Evolutionary conservation across 2,113 vertebrate species (phyloP).

Genomic region (Entomyzon cyanotis): DNA sequence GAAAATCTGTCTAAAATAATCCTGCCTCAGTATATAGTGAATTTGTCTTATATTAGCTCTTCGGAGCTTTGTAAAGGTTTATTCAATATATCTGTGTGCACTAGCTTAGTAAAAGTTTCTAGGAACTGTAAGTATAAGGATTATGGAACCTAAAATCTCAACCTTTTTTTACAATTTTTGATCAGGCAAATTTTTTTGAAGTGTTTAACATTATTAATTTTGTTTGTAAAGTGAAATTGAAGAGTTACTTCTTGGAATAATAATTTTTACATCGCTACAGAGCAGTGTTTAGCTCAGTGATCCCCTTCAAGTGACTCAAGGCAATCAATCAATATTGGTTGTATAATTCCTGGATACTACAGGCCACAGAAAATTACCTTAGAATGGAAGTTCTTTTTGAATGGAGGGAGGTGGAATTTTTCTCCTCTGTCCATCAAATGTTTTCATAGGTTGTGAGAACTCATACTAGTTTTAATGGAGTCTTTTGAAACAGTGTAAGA

Average conservation of each 20-base stretch:
- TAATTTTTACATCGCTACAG: background rate
- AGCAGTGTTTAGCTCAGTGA: background rate
- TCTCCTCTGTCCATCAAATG: fast-evolving
- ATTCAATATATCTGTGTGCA: background rate
- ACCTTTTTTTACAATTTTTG: background rate
- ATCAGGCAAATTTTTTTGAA: background rate
- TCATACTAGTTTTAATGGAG: background rate
- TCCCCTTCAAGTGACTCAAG: background rate
- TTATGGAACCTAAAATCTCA: background rate
- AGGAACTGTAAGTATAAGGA: background rate
- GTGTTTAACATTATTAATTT: background rate
- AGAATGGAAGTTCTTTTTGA: background rate
- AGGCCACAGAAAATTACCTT: background rate
- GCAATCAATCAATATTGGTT: background rate
- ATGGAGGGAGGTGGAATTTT: background rate
- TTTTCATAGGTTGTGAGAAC: background rate
- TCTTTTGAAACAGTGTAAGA: background rate
- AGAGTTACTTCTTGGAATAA: background rate
- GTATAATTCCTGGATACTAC: background rate
- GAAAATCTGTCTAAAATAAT: background rate
- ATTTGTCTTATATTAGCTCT: background rate
- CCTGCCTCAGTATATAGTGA: background rate
- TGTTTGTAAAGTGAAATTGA: background rate
- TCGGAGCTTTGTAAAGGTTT: background rate
- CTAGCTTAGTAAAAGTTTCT: background rate